Evolutionary conservation across 2,797 vertebrate species (phyloP).

Genomic region (Cirrhinus mrigala): DNA sequence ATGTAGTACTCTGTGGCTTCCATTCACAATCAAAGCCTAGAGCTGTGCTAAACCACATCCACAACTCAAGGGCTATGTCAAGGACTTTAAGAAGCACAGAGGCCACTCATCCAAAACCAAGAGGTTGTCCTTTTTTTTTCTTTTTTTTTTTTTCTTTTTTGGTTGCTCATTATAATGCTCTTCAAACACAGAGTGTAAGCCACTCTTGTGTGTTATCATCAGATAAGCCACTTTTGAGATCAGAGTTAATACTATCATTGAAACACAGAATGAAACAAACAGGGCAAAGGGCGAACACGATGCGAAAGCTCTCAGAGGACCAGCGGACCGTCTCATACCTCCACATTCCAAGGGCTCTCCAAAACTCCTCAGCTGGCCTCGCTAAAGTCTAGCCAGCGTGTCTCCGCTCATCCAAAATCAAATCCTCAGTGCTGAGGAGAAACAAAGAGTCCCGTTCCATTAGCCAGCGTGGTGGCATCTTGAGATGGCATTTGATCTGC

Average conservation of each 20-base stretch:
- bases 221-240: constrained; percentile 54
- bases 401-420: constrained; percentile 57
- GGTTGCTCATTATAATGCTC: constrained; percentile 46
- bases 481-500: constrained; percentile 56
- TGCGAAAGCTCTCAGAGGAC: constrained; percentile 63
- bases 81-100: constrained; percentile 66
- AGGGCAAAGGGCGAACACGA: constrained; percentile 62
- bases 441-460: constrained; percentile 66
- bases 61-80: constrained; percentile 53
- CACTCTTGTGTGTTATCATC: constrained; percentile 46
- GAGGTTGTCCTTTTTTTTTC: constrained; percentile 74
- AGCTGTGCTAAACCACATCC: constrained; percentile 58
- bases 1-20: constrained; percentile 75
- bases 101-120: constrained; percentile 75
- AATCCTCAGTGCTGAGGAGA: constrained; percentile 74
- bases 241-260: constrained; percentile 64
- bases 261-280: constrained; percentile 56
- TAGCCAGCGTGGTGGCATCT: constrained; percentile 62
- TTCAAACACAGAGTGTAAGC: constrained; percentile 45
- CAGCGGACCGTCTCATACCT: constrained; percentile 58
- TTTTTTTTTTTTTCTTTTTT: constrained; percentile 43
- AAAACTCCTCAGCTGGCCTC: not conserved
- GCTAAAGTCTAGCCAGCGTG: not conserved
- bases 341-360: not conserved
- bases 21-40: constrained; percentile 77